Conservation (phyloP, 1,140 invertebrate species). For the Magallana gigas region DNA sequence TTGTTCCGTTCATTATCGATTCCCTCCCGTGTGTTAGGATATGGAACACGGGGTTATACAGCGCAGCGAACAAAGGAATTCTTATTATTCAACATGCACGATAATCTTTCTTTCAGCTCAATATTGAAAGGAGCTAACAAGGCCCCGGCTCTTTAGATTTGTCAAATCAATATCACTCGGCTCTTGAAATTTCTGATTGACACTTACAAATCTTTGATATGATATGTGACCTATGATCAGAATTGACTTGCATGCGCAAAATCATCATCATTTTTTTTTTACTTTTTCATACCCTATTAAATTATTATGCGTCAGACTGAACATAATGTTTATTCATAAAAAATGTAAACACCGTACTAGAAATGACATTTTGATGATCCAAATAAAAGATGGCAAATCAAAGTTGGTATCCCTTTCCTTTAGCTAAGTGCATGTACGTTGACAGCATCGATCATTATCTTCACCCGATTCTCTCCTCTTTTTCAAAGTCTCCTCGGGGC, state of each 20-base stretch:
- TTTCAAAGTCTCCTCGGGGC: neutral
- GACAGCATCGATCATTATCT: neutral
- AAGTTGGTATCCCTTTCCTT: neutral
- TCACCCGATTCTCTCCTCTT: neutral
- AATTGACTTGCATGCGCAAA: neutral
- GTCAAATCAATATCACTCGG: neutral
- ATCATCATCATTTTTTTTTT: neutral
- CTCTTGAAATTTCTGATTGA: neutral
- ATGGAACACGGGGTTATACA: neutral
- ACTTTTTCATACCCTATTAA: neutral
- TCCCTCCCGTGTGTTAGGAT: neutral
- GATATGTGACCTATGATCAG: neutral
- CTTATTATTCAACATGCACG: too few species aligned
- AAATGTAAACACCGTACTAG: neutral
- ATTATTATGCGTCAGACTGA: neutral
- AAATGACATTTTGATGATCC: neutral
- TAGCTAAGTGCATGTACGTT: neutral
- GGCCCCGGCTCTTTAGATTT: neutral
- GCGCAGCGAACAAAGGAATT: neutral
- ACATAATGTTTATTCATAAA: neutral
- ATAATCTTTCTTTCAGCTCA: slow-evolving; percentile 7
- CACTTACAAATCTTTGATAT: neutral
- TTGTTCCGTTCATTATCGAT: slow-evolving; percentile 1
- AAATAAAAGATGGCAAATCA: neutral
- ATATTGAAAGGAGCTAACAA: neutral